Conservation (phyloP, 1,140 invertebrate species). For the Eupeodes corollae region DNA sequence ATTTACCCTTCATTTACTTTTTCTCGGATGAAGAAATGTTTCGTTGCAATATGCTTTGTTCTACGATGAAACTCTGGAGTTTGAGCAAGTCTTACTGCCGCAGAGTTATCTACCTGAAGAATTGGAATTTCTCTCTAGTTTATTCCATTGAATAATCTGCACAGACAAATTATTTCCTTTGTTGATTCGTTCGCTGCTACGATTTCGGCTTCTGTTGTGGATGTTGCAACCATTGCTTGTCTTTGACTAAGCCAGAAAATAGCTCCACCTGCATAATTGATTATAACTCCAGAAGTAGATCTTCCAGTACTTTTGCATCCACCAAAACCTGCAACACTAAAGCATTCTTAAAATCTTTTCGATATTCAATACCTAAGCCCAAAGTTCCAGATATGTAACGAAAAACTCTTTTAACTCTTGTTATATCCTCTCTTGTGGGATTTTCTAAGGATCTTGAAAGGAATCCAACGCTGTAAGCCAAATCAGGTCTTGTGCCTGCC, state of each 20-base stretch:
- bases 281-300: constrained; percentile 24
- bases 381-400: constrained; percentile 23
- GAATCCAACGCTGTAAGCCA: constrained; percentile 28
- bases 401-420: constrained; percentile 27
- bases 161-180: constrained; percentile 34
- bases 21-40: constrained; percentile 33
- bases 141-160: constrained; percentile 2
- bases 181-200: constrained; percentile 35
- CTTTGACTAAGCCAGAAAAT: constrained; percentile 30
- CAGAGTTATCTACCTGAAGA: constrained; percentile 16
- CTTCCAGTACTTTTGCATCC: constrained; percentile 23
- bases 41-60: constrained; percentile 36
- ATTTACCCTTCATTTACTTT: too few species aligned
- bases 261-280: constrained; percentile 24
- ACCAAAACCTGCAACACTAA: constrained; percentile 32
- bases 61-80: constrained; percentile 34
- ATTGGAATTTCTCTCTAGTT: constrained; percentile 5
- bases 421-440: constrained; percentile 22
- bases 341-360: constrained; percentile 12
- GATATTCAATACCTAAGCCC: constrained; percentile 20
- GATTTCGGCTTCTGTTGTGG: constrained; percentile 39
- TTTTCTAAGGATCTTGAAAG: too few species aligned
- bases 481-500: constrained; percentile 34
- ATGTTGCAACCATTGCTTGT: constrained; percentile 28
- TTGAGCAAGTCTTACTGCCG: constrained; percentile 3